These are phyloP conservation scores for Taxidea taxus DNA, from an alignment of 2,113 vertebrate species.

Conservation along the genomic window DNA sequence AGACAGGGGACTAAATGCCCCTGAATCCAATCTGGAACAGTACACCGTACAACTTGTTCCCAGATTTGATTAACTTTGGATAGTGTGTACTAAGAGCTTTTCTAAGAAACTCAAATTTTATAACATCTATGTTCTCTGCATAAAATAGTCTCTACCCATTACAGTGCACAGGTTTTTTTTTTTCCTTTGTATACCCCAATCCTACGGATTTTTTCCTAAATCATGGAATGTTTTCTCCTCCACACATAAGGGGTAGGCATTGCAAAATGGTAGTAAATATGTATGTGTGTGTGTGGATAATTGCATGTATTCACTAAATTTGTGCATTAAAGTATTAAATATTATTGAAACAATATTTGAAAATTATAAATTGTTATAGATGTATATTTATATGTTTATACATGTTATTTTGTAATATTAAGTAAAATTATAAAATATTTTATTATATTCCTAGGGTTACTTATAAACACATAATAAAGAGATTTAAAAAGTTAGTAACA, in stretches of 20 bases:
- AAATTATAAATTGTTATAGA: neutral
- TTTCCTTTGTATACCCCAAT: neutral
- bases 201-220: neutral
- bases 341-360: neutral
- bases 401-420: neutral
- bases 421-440: neutral
- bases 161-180: neutral
- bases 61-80: neutral
- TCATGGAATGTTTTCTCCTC: neutral
- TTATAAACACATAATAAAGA: neutral
- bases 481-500: neutral
- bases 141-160: neutral
- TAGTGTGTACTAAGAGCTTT: rapidly evolving
- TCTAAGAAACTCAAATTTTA: neutral
- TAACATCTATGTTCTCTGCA: neutral
- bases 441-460: neutral
- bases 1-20: neutral
- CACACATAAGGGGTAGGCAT: neutral
- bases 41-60: neutral
- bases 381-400: no score
- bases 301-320: neutral
- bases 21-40: neutral
- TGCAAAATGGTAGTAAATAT: neutral
- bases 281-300: neutral
- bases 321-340: neutral